Evolutionary conservation across 2,797 vertebrate genomes (phyloP), one percentile per base, ranked within the genome.

Genomic region (Takifugu ocellatus): DNA sequence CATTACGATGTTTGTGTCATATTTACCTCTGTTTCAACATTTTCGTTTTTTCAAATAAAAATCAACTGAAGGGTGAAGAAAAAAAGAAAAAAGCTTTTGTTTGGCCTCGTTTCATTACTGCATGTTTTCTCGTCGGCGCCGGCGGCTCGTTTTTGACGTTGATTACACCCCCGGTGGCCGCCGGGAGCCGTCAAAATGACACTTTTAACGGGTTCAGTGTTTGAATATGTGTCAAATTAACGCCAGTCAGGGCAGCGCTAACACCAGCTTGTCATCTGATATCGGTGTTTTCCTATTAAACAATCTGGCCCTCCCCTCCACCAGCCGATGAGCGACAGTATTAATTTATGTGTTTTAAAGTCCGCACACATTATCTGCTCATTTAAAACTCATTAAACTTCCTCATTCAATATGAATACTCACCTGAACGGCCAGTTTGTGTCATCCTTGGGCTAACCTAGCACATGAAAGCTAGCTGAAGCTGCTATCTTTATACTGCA

Each of bases 1-100:
- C 79, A 78, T 76, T 84, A 71, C 79, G 73, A 77, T 78, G 64
- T 83, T 80, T 73, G 82, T 86, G 84, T 86, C 79, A 72, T 57
- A 69, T 79, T 80, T 72, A 71, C 61, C 50, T 47, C 72, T 46
- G 63, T 77, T 76, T 79, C 54, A 55, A 68, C 51, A 39, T 56
- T 77, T 81, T 78, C 61, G 79, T 82, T 39, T 39, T 83, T 79
- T 58, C 66, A 63, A 76, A 81, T 77, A 84, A 75, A 77, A 70
- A 68, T 74, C 53, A 72, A 73, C 66, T 74, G 56, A 78, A 76
- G 77, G 63, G 21, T 21, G 21, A 21, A 21, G 21, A 21, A 21
- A 21, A 17, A 21, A 76, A 52, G 14, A 55, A 76, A 61, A 29
- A 54, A 25, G 24, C 16, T 27, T 63, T 64, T 39, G 36, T 66